Conservation (phyloP, 1,140 invertebrate species). For the Drosophila simulans region DNA sequence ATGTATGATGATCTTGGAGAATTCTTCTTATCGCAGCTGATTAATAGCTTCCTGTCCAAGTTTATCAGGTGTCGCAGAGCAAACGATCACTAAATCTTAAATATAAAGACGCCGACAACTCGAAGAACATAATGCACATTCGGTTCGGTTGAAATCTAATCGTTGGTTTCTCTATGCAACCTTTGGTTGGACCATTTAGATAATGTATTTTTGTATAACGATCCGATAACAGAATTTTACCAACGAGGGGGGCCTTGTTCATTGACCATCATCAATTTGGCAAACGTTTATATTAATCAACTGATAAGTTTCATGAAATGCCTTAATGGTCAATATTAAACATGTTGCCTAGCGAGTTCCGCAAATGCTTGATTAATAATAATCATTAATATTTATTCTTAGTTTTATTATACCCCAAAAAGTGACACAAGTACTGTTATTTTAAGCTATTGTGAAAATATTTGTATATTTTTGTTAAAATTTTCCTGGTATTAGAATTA, state of each 20-base stretch:
- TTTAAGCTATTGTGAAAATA: slow-evolving; percentile 81
- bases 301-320: slow-evolving; percentile 9
- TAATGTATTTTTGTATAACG: slow-evolving; percentile 15
- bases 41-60: slow-evolving; percentile 19
- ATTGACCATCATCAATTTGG: not conserved
- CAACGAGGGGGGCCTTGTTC: slow-evolving; percentile 2
- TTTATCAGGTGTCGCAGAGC: not conserved
- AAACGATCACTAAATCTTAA: not conserved
- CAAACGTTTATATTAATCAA: not conserved
- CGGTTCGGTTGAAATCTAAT: slow-evolving; percentile 14
- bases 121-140: slow-evolving; percentile 10
- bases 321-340: not conserved
- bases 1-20: not conserved
- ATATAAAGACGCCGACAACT: not conserved
- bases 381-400: no score
- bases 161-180: slow-evolving; percentile 1
- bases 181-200: slow-evolving; percentile 20
- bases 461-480: slow-evolving; percentile 77
- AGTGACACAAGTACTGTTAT: not conserved
- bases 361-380: no score
- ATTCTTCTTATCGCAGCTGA: slow-evolving; percentile 8
- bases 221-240: slow-evolving; percentile 4
- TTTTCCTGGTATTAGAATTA: slow-evolving; percentile 53
- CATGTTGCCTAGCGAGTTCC: not conserved
- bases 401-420: no score